A percentile compares a stretch with the other conserved stretches of the same genome.
Conservation (phyloP, 2,888 invertebrate species). For the Bombylius major region DNA sequence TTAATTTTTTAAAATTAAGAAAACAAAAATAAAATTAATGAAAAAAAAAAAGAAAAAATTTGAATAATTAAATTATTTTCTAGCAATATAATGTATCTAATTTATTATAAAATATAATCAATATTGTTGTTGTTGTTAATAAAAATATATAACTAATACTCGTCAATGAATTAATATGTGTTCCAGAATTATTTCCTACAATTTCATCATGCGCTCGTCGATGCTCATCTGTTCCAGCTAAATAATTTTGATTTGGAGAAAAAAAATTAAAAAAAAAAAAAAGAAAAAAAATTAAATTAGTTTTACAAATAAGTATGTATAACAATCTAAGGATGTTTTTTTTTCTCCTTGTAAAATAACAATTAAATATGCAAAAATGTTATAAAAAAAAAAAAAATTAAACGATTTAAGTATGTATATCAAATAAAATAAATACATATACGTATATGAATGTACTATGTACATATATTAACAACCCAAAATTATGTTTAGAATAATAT, state of each 20-base stretch:
- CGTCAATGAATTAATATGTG: not conserved
- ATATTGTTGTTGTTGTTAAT: not conserved
- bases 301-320: no score
- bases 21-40: no score
- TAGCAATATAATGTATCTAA: not conserved
- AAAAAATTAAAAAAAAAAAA: not conserved
- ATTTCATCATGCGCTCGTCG: constrained; percentile 15
- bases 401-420: no score
- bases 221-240: constrained; percentile 15
- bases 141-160: not conserved
- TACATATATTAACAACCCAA: no score
- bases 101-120: not conserved
- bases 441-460: no score
- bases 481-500: no score
- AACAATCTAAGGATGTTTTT: no score
- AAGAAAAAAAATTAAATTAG: not conserved
- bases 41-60: no score
- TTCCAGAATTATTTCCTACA: not conserved
- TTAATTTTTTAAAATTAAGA: no score
- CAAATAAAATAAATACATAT: no score
- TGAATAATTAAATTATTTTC: not conserved
- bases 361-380: not conserved
- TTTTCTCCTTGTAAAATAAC: no score
- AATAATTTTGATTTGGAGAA: not conserved
- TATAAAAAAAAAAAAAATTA: not conserved